These are phyloP conservation scores for Notodonta ziczac DNA, from an alignment of 2,888 invertebrate genomes.

Conservation along the genomic window DNA sequence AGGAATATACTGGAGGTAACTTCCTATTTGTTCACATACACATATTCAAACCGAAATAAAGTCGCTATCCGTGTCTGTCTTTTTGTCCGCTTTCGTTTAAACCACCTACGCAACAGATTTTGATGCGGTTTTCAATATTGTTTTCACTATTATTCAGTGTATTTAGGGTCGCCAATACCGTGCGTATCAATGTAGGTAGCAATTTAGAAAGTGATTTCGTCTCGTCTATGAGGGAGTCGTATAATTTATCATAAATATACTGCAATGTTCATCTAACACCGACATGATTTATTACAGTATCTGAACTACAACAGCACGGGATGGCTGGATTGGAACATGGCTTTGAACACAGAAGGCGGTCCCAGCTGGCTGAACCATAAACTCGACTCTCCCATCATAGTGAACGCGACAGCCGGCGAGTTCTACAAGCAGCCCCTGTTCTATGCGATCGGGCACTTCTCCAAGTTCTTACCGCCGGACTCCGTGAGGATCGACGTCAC, in stretches of 20 bases:
- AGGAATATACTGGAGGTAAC: background rate
- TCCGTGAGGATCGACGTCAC: constrained; percentile 65
- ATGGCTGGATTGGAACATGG: constrained; percentile 96
- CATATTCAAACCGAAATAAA: too few relatives aligned
- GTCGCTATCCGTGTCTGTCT: too few relatives aligned
- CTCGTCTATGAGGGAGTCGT: too few relatives aligned
- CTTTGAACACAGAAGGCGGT: constrained; percentile 88
- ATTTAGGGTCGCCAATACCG: too few relatives aligned
- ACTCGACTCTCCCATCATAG: constrained; percentile 90
- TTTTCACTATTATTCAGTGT: too few relatives aligned
- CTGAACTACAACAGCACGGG: constrained; percentile 86
- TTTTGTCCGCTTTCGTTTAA: too few relatives aligned
- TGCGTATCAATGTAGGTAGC: too few relatives aligned
- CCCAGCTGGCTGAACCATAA: constrained; percentile 90
- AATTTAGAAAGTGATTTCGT: too few relatives aligned
- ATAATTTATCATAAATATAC: too few relatives aligned
- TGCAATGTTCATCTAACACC: background rate
- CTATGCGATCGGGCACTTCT: constrained; percentile 92
- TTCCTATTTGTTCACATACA: too few relatives aligned
- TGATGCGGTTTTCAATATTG: too few relatives aligned
- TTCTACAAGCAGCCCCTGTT: constrained; percentile 95
- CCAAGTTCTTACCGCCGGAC: constrained; percentile 86
- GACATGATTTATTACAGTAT: constrained; percentile 59
- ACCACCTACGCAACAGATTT: too few relatives aligned
- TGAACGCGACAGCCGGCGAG: constrained; percentile 77